Evolutionary conservation across 2,797 vertebrate genomes (phyloP).

Genomic region (Phoeniculus purpureus): DNA sequence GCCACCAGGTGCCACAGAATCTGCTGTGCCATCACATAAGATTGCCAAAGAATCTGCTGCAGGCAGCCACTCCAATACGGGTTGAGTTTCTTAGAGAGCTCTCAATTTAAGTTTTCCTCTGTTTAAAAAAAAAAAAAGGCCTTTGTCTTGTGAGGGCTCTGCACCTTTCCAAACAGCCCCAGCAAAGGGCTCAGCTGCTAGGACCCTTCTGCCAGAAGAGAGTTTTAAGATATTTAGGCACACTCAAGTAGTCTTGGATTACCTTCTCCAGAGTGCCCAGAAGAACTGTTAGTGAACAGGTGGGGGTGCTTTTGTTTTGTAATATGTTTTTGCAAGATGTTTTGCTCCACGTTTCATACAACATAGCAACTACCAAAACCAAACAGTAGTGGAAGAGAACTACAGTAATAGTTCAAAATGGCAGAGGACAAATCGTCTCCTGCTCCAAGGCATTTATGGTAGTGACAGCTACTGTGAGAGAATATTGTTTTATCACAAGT

Average conservation of each 20-base stretch:
- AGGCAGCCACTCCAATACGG: neutral
- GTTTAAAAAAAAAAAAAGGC: neutral
- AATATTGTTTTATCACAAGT: conserved; percentile 13
- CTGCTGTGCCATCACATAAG: neutral
- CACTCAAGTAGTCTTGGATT: neutral
- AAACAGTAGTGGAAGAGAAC: neutral
- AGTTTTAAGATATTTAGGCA: neutral
- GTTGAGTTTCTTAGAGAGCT: neutral
- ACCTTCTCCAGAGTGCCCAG: neutral
- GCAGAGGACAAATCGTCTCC: neutral
- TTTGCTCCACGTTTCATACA: neutral
- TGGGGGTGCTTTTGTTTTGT: neutral
- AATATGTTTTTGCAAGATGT: neutral
- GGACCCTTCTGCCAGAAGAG: neutral
- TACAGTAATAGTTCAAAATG: neutral
- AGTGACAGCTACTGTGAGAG: neutral
- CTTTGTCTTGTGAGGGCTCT: neutral
- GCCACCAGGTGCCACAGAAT: neutral
- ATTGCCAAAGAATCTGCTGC: neutral
- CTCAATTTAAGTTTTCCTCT: neutral
- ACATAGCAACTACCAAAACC: neutral
- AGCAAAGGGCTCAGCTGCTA: neutral
- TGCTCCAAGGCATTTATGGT: neutral
- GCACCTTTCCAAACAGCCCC: neutral
- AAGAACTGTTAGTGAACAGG: neutral